Base-by-base conservation (phyloP, 2,888 invertebrate genomes). In the Dryocosmus kuriphilus region DNA sequence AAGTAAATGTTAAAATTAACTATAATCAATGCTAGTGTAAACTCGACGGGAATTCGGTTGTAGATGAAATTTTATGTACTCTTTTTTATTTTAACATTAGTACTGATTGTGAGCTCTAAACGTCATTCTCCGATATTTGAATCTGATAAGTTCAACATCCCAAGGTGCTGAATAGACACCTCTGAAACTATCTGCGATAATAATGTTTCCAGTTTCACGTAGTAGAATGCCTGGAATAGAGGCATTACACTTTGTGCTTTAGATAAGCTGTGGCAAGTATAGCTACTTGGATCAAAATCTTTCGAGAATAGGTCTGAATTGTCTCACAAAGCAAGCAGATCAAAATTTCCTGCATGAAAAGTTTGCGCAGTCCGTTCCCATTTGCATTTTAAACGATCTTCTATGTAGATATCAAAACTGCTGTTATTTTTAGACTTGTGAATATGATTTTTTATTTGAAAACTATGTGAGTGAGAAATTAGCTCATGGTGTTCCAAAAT, bases 181-280 rank as follows among this genome's bases (percentile, higher is more conserved):
- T 67, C 46, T 67, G 67, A 67, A 27, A 46, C 67, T 71, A 71
- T 71, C 51, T 55, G 32, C 51, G 71, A 51, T 55, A 71, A 71
- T 71, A 71, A 71, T 71, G 71, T 51, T 71, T 51, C 51, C 71
- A 51, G 71, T 71, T 71, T 30, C 51, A 19, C 22, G 51, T 51
- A 55, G 27, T 11, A 46, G n/a, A 65, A 71, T 14, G 32, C 71
- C 51, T 51, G 51, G 51, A 71, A 71, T 51, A 71, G 71, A 71
- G 71, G 55, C 51, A 71, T 71, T 32, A 71, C 71, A 46, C 30
- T 71, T 71, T 55, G 51, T 51, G 11, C 30, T 71, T 46, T 5
- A 71, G 71, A 71, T 71, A 71, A 71, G 71, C 71, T n/a, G 71
- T 51, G 71, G 30, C 51, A 71, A 71, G 24, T 24, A 22, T 63